phyloP scores from a whole-genome alignment of 2,113 vertebrate genomes.

The Spea multiplicata region DNA sequence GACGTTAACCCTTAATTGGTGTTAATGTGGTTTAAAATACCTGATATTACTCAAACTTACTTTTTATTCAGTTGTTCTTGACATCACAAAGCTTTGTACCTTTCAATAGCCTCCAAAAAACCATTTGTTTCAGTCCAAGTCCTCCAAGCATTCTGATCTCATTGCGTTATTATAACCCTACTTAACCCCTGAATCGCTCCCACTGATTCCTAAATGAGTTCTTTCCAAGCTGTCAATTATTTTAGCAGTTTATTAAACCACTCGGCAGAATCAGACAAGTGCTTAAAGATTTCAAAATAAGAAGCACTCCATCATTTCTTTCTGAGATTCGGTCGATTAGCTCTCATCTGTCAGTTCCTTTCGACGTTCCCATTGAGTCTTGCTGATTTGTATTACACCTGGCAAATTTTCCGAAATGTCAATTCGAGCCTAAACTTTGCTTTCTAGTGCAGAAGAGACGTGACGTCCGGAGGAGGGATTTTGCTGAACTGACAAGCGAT shows the following conservation, averaged over 20 bases:
- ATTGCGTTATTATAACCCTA: background rate
- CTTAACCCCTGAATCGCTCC: background rate
- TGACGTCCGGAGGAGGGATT: too few relatives aligned
- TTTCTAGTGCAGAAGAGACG: too few relatives aligned
- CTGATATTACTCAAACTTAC: too few relatives aligned
- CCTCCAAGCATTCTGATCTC: background rate
- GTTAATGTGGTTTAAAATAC: too few relatives aligned
- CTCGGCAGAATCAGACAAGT: background rate
- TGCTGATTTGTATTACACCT: background rate
- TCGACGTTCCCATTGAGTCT: background rate
- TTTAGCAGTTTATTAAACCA: background rate
- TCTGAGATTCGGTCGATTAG: background rate
- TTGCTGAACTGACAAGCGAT: too few relatives aligned
- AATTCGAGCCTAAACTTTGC: too few relatives aligned
- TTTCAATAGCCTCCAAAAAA: too few relatives aligned
- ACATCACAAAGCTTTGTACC: too few relatives aligned
- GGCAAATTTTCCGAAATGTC: too few relatives aligned
- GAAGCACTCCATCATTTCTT: background rate
- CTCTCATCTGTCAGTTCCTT: background rate
- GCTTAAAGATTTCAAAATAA: background rate
- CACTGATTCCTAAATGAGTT: constrained; percentile 1
- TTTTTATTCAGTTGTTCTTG: too few relatives aligned
- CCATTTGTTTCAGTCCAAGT: background rate
- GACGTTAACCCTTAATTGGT: too few relatives aligned
- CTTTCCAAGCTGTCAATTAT: constrained; percentile 1